Percentiles rank a stretch among this genome's conserved stretches.
phyloP scores from a whole-genome alignment of 35 echinoderm and acorn worm genomes.

The Ophiothrix spiculata region DNA sequence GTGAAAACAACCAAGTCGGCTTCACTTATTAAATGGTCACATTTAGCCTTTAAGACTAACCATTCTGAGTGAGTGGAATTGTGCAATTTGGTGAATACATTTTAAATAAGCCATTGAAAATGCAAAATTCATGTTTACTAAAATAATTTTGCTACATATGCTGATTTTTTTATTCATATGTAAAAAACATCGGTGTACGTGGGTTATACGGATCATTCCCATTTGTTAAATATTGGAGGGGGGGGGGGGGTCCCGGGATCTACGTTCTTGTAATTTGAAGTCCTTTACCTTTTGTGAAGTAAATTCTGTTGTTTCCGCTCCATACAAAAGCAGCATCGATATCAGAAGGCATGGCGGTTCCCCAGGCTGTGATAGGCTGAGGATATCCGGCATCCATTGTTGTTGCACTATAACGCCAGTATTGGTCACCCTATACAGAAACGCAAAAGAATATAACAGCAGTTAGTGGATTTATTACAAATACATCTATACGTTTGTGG shows the following conservation, averaged over 20 bases:
- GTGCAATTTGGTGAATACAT: too few species aligned
- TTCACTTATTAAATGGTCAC: too few species aligned
- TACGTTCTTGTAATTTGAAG: background rate
- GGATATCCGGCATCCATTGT: constrained; percentile 40
- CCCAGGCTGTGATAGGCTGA: background rate
- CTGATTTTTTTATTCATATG: background rate
- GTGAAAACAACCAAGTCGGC: too few species aligned
- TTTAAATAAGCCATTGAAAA: background rate
- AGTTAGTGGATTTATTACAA: too few species aligned
- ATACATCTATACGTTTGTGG: too few species aligned
- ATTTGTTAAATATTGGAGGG: background rate
- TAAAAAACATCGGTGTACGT: background rate
- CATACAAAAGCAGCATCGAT: constrained; percentile 50
- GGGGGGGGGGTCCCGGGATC: background rate
- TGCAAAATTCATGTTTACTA: too few species aligned
- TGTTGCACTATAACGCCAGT: constrained; percentile 21
- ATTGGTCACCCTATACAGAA: constrained; percentile 31
- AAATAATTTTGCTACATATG: background rate
- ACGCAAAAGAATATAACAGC: too few species aligned
- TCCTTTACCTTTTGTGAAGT: constrained; percentile 55
- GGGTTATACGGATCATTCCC: background rate
- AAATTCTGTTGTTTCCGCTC: constrained; percentile 34
- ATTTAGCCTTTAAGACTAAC: too few species aligned
- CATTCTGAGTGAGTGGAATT: too few species aligned
- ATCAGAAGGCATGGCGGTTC: constrained; percentile 1